Conservation (phyloP, 2,888 invertebrate genomes). For the Drosophila stalkeri region DNA sequence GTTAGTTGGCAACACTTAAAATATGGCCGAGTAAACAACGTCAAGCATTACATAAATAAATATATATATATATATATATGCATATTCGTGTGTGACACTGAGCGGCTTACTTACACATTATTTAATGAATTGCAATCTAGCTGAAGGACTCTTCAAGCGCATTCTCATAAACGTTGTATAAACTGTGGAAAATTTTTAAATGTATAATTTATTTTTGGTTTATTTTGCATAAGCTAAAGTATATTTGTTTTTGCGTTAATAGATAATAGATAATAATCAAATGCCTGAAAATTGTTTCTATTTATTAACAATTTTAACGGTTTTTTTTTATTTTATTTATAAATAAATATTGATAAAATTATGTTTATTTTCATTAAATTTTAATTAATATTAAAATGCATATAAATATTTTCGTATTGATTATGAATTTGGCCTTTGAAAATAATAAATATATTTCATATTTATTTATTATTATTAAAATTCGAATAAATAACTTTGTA, state of each 20-base stretch:
- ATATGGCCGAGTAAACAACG: constrained; percentile 61
- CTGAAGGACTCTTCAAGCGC: constrained; percentile 31
- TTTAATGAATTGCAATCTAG: constrained; percentile 38
- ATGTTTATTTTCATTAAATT: neutral
- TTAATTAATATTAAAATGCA: neutral
- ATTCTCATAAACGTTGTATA: neutral
- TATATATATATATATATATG: constrained; percentile 47
- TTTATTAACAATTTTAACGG: neutral
- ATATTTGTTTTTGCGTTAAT: neutral
- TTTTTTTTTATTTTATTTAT: neutral
- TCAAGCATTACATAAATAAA: constrained; percentile 62
- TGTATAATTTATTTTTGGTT: no score
- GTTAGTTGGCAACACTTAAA: constrained; percentile 62
- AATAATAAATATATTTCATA: no score
- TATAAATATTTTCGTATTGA: neutral
- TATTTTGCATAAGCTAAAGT: neutral
- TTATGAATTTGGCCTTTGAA: neutral
- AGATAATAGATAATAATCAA: neutral
- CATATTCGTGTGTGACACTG: constrained; percentile 11
- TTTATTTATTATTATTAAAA: neutral
- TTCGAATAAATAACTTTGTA: neutral
- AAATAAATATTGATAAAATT: neutral
- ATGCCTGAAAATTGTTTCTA: neutral
- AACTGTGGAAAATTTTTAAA: neutral
- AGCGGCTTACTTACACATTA: constrained; percentile 51